phyloP scores from a whole-genome alignment of 2,888 invertebrate genomes.

The Apoda limacodes region DNA sequence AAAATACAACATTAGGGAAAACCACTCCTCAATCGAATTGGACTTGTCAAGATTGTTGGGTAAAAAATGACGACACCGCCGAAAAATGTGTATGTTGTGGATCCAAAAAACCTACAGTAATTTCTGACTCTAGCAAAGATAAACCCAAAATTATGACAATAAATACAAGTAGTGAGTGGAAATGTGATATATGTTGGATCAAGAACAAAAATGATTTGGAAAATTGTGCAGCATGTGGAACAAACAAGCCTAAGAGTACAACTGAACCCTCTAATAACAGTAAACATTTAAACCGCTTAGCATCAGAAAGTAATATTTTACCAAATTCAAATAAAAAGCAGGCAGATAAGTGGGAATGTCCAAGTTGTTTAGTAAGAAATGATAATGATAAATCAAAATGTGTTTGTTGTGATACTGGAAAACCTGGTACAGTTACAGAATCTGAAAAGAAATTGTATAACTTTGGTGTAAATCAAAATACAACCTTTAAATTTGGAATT shows the following conservation, averaged over 20 bases:
- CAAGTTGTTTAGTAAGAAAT: constrained; percentile 42
- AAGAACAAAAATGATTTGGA: constrained; percentile 30
- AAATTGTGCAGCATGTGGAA: constrained; percentile 39
- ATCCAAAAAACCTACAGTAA: constrained; percentile 22
- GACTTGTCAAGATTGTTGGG: constrained; percentile 39
- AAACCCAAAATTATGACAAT: background rate
- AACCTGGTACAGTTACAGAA: constrained; percentile 23
- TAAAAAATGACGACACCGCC: constrained; percentile 27
- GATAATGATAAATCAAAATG: constrained; percentile 33
- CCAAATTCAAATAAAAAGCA: constrained; percentile 30
- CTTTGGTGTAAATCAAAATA: constrained; percentile 29
- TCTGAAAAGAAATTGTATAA: constrained; percentile 30
- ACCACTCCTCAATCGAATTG: constrained; percentile 25
- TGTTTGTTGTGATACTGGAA: constrained; percentile 40
- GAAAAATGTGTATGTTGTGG: constrained; percentile 37
- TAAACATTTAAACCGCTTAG: constrained; percentile 6
- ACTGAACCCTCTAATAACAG: constrained; percentile 3
- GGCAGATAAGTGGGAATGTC: constrained; percentile 44
- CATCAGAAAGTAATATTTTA: constrained; percentile 18
- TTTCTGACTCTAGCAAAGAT: background rate
- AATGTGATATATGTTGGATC: constrained; percentile 39
- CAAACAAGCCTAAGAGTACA: constrained; percentile 24
- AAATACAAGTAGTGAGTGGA: constrained; percentile 27
- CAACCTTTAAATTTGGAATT: constrained; percentile 47
- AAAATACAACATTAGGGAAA: constrained; percentile 11